Conservation (phyloP, 2,797 vertebrate genomes). For the Sebastes vulpes region DNA sequence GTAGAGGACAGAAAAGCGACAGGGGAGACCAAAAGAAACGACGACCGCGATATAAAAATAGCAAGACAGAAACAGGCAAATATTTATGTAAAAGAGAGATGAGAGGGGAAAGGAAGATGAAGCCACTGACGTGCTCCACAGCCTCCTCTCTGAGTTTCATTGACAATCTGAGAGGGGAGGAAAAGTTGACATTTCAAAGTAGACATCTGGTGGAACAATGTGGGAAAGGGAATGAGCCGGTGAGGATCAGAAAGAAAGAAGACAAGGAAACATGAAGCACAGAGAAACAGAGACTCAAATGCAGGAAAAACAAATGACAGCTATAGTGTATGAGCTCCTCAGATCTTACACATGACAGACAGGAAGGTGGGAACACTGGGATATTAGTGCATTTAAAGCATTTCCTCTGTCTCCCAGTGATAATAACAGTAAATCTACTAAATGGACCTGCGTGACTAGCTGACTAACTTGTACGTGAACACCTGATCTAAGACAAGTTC, state of each 20-base stretch:
- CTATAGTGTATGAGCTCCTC: conserved; percentile 5
- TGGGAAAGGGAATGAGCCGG: not conserved
- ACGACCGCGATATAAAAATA: conserved; percentile 23
- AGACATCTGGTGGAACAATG: conserved; percentile 19
- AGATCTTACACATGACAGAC: conserved; percentile 22
- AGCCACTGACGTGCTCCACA: not conserved
- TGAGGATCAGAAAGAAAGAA: not conserved
- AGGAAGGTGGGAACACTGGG: not conserved
- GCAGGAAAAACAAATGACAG: conserved; percentile 35
- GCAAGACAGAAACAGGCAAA: not conserved
- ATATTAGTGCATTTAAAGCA: conserved; percentile 14
- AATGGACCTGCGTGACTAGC: not conserved
- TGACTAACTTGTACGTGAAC: not conserved
- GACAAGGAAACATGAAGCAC: not conserved
- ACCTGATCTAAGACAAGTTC: not conserved
- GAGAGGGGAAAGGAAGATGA: not conserved
- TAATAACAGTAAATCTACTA: not conserved
- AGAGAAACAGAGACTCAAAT: conserved; percentile 23
- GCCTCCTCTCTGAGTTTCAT: not conserved
- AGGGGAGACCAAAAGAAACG: not conserved
- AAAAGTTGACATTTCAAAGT: conserved; percentile 16
- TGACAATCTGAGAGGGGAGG: not conserved
- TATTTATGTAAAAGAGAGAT: conserved; percentile 1
- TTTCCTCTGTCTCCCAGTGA: not conserved
- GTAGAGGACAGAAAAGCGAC: conserved; percentile 20